A percentile compares a stretch with the other conserved stretches of the same genome.
Conservation (phyloP, 2,113 vertebrate genomes). For the Heptranchias perlo region DNA sequence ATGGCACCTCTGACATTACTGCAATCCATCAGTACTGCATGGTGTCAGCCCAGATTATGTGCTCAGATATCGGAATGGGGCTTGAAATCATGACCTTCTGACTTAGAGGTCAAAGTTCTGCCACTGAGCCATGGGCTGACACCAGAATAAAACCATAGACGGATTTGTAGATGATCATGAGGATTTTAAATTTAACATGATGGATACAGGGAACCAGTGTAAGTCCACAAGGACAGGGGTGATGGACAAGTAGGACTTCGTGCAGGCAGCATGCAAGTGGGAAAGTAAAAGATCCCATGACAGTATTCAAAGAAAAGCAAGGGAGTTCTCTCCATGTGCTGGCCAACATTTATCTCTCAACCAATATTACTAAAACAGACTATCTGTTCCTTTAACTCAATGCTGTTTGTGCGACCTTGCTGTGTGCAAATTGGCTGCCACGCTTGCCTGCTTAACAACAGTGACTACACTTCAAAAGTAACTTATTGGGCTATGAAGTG, state of each 20-base stretch:
- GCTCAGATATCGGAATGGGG: background rate
- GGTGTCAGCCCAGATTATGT: background rate
- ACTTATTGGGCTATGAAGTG: background rate
- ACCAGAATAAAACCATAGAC: background rate
- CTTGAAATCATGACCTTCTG: background rate
- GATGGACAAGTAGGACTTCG: background rate
- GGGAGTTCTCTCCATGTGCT: background rate
- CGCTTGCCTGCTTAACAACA: background rate
- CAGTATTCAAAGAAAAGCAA: background rate
- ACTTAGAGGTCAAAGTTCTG: background rate
- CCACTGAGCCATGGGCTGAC: too few relatives aligned
- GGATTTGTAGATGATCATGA: background rate
- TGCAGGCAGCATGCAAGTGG: background rate
- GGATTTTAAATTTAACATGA: background rate
- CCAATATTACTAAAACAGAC: background rate
- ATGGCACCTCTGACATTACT: background rate
- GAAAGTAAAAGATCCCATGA: background rate
- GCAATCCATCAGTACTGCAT: background rate
- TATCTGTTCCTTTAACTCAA: background rate
- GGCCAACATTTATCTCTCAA: background rate
- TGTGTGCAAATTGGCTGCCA: background rate
- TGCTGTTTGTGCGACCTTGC: background rate
- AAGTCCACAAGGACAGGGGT: background rate
- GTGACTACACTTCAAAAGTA: background rate
- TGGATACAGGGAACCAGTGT: background rate